Conservation (phyloP, 2,113 vertebrate species). For the Catagonus wagneri region DNA sequence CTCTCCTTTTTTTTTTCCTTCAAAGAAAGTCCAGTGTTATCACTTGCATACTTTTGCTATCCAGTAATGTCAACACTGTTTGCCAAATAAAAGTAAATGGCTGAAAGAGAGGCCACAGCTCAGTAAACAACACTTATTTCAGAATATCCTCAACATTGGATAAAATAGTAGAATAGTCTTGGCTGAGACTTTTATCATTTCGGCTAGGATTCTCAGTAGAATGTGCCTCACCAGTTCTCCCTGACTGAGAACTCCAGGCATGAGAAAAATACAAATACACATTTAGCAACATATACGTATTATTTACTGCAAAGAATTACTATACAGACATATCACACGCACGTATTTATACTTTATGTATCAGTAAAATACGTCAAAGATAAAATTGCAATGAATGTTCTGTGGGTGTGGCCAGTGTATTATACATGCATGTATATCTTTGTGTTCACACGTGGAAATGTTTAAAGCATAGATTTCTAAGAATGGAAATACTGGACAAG, state of each 20-base stretch:
- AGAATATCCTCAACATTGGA: not conserved
- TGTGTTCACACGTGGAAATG: not conserved
- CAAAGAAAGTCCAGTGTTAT: not conserved
- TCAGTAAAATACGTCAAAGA: not conserved
- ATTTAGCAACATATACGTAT: not conserved
- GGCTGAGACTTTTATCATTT: not conserved
- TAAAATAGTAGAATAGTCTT: not conserved
- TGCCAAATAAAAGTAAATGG: constrained; percentile 54
- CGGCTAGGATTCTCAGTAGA: not conserved
- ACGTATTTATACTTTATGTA: not conserved
- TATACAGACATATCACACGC: not conserved
- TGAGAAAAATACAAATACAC: not conserved
- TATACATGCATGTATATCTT: not conserved
- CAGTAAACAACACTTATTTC: constrained; percentile 40
- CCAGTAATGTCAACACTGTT: not conserved
- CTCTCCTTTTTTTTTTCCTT: not conserved
- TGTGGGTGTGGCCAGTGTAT: not conserved
- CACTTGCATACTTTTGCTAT: constrained; percentile 14
- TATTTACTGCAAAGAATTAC: not conserved
- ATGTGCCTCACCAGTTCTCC: not conserved
- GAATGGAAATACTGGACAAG: not conserved
- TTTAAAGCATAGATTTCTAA: not conserved
- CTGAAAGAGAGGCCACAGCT: constrained; percentile 49
- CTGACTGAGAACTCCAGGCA: not conserved
- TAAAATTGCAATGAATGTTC: not conserved